These are phyloP conservation scores for Hypolimnas misippus DNA, from an alignment of 2,888 invertebrate genomes.

Conservation along the genomic window DNA sequence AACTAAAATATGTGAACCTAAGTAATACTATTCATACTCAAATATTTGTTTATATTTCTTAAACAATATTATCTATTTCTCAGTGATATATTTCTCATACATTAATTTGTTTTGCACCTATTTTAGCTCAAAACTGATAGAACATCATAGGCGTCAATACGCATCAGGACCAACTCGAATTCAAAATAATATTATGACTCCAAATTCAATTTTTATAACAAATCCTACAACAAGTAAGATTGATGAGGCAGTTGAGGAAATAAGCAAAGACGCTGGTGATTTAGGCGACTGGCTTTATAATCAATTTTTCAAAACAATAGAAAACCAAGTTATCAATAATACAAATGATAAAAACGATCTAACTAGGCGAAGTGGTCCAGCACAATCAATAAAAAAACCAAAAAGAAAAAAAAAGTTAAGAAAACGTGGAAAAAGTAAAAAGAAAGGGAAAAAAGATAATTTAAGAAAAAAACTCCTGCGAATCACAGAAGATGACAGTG, in stretches of 20 bases:
- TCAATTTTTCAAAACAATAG: constrained; percentile 77
- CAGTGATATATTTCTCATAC: neutral
- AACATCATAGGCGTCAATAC: constrained; percentile 55
- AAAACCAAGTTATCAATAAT: constrained; percentile 72
- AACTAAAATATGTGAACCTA: constrained; percentile 75
- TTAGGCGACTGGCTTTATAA: constrained; percentile 77
- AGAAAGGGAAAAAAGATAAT: constrained; percentile 46
- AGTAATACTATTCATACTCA: constrained; percentile 51
- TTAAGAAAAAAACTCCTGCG: constrained; percentile 62
- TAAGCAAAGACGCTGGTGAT: constrained; percentile 66
- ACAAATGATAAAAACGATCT: constrained; percentile 52
- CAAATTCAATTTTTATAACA: constrained; percentile 22
- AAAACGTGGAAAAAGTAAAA: constrained; percentile 47
- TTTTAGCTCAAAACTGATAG: constrained; percentile 61
- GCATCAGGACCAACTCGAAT: constrained; percentile 51
- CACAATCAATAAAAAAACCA: constrained; percentile 26
- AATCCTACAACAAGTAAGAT: constrained; percentile 46
- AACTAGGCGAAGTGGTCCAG: constrained; percentile 60
- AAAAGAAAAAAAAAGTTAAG: constrained; percentile 35
- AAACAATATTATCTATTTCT: no score
- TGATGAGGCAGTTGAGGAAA: constrained; percentile 57
- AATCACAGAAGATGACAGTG: constrained; percentile 71
- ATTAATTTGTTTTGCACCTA: constrained; percentile 32
- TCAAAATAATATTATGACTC: constrained; percentile 27
- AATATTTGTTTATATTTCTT: no score